A percentile compares a stretch with the other conserved stretches of the same genome.
These are phyloP conservation scores for Sebastes baramenuke DNA, from an alignment of 2,797 vertebrate species.

Conservation along the genomic window DNA sequence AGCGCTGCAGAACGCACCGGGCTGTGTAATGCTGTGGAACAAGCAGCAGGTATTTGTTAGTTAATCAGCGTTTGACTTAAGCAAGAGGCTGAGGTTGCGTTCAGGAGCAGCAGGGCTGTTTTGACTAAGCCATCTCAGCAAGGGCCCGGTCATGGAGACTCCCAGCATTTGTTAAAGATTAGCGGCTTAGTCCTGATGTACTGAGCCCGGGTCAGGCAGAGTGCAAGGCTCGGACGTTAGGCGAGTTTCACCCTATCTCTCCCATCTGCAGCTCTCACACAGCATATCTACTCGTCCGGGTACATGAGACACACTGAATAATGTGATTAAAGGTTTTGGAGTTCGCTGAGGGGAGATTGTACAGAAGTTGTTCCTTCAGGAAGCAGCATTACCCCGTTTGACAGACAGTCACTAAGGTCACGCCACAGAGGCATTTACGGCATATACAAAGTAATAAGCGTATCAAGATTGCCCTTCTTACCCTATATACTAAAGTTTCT, in stretches of 20 bases:
- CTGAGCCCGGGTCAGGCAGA: constrained; percentile 78
- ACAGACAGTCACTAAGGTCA: constrained; percentile 47
- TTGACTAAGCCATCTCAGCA: constrained; percentile 83
- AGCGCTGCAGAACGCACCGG: constrained; percentile 27
- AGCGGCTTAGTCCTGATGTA: constrained; percentile 74
- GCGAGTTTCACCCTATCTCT: constrained; percentile 61
- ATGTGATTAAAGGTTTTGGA: constrained; percentile 75
- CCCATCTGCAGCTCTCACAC: constrained; percentile 72
- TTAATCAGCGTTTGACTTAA: constrained; percentile 79
- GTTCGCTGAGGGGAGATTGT: constrained; percentile 27
- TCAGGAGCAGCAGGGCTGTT: constrained; percentile 78
- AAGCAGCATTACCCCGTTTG: constrained; percentile 42
- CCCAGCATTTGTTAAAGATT: constrained; percentile 86
- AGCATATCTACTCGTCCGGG: constrained; percentile 44
- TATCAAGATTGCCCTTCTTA: constrained; percentile 33
- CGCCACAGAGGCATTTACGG: constrained; percentile 29
- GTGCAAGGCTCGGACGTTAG: constrained; percentile 69
- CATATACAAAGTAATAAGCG: constrained; percentile 20
- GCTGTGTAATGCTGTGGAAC: constrained; percentile 66
- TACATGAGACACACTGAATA: constrained; percentile 69
- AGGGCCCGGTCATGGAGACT: constrained; percentile 81
- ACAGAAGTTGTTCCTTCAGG: constrained; percentile 51
- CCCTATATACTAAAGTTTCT: background rate
- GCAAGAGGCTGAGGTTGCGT: constrained; percentile 58
- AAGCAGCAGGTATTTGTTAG: constrained; percentile 85